Evolutionary conservation across 2,888 invertebrate genomes (phyloP), one percentile per base, ranked within the genome.

Genomic region (Drosophila subsilvestris): DNA sequence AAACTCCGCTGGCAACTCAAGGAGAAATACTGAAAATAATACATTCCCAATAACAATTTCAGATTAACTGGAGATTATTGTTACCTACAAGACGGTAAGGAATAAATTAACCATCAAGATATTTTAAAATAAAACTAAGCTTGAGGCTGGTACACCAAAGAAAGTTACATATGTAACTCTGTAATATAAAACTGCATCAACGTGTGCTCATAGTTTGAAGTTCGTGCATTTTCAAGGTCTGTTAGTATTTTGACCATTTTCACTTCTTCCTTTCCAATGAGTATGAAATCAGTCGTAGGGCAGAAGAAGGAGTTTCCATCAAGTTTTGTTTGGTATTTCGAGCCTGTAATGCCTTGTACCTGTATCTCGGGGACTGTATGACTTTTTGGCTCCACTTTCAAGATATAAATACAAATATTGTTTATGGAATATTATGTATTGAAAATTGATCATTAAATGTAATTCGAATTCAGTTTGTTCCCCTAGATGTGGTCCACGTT

Each of bases 1-100:
- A 69, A 68, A 47, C 51, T 69, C 32, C 59, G 47, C 51, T 42
- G 51, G 47, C 59, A 48, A 12, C 9, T 50, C 3, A 12, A 4
- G 10, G 14, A 37, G 50, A 20, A 29, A 22, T 12, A 49, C 12
- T 3, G 17, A 22, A 8, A 7, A 42, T 1, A n/a, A n/a, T n/a
- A n/a, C 7, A 37, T n/a, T 2, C 37, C 7, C 37, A 14, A n/a
- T 37, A 37, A 44, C 8, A 6, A n/a, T 45, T 29, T 48, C n/a
- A 20, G n/a, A 20, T 29, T 20, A 27, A 27, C 10, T 20, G 37
- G 7, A n/a, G 37, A n/a, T n/a, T 2, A 37, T 37, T n/a, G 12
- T 32, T 10, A 12, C 12, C 32, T 1, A 3, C 7, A 12, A 18
- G n/a, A 20, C 59, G 61, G 61, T 61, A 59, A 61, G 61, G 8